A percentile compares a stretch with the other conserved stretches of the same genome.
Evolutionary conservation across 2,797 vertebrate species (phyloP).

Genomic region (Sphaeramia orbicularis): DNA sequence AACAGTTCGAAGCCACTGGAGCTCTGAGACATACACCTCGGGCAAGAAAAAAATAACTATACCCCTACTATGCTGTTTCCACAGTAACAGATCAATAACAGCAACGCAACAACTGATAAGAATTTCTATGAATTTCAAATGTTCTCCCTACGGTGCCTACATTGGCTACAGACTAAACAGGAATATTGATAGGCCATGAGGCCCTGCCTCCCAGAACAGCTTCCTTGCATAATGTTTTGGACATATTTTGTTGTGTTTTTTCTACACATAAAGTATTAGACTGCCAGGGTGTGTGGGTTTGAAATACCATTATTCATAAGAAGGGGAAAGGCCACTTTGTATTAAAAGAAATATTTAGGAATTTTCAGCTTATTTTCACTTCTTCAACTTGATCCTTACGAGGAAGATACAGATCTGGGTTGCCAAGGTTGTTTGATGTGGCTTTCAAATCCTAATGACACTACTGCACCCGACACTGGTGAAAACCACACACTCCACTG

Average conservation of each 20-base stretch:
- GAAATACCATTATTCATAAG: conserved; percentile 30
- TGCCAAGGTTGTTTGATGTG: conserved; percentile 51
- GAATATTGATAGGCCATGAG: conserved; percentile 69
- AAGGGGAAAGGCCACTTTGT: conserved; percentile 4
- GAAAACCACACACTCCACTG: conserved; percentile 44
- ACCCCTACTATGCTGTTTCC: conserved; percentile 50
- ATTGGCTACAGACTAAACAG: conserved; percentile 63
- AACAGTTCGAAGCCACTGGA: conserved; percentile 53
- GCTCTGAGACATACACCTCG: conserved; percentile 38
- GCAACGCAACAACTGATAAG: conserved; percentile 70
- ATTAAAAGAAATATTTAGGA: conserved; percentile 21
- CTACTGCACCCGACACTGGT: conserved; percentile 25
- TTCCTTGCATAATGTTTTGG: conserved; percentile 39
- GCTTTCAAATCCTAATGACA: conserved; percentile 51
- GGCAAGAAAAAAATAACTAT: conserved; percentile 41
- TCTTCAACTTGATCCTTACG: conserved; percentile 48
- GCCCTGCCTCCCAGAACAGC: conserved; percentile 31
- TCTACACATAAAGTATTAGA: conserved; percentile 20
- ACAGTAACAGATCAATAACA: conserved; percentile 76
- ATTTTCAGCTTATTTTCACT: conserved; percentile 28
- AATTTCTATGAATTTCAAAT: conserved; percentile 83
- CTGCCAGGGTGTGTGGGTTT: conserved; percentile 1
- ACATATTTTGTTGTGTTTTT: conserved; percentile 24
- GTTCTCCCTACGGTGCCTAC: conserved; percentile 58
- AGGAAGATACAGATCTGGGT: conserved; percentile 54